Conservation (phyloP, 2,797 vertebrate genomes). For the Nyctalus aviator region DNA sequence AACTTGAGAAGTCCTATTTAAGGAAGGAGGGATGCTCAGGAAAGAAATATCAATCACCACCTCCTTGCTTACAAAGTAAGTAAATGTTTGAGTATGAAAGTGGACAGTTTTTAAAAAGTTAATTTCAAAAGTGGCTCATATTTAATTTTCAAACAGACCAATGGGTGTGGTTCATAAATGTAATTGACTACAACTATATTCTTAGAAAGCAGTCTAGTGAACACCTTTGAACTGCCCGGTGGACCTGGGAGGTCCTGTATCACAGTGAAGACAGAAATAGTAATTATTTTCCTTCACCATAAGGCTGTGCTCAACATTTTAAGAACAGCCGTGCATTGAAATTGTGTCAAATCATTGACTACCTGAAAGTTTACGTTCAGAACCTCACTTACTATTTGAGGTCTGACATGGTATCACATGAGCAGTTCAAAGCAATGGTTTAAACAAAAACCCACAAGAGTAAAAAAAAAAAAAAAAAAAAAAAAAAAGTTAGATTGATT, state of each 20-base stretch:
- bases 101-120: background rate
- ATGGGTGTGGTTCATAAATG: background rate
- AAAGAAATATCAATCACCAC: background rate
- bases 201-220: background rate
- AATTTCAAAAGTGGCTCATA: constrained; percentile 8
- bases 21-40: background rate
- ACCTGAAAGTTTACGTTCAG: constrained; percentile 43
- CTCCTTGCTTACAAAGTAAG: background rate
- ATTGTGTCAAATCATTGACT: background rate
- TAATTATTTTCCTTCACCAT: background rate
- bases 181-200: background rate
- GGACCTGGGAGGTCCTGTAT: background rate
- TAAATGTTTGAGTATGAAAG: background rate
- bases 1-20: background rate
- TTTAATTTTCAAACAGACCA: constrained; percentile 29
- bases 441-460: background rate
- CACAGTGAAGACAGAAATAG: background rate
- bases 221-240: background rate
- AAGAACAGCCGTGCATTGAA: background rate
- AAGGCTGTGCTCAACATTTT: background rate
- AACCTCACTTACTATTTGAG: constrained; percentile 30
- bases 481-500: constrained; percentile 64
- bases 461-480: constrained; percentile 53
- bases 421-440: constrained; percentile 37
- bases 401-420: constrained; percentile 14